Evolutionary conservation across 1,140 invertebrate species (phyloP), one percentile per base, ranked within the genome.

Genomic region (Gryon sp.): DNA sequence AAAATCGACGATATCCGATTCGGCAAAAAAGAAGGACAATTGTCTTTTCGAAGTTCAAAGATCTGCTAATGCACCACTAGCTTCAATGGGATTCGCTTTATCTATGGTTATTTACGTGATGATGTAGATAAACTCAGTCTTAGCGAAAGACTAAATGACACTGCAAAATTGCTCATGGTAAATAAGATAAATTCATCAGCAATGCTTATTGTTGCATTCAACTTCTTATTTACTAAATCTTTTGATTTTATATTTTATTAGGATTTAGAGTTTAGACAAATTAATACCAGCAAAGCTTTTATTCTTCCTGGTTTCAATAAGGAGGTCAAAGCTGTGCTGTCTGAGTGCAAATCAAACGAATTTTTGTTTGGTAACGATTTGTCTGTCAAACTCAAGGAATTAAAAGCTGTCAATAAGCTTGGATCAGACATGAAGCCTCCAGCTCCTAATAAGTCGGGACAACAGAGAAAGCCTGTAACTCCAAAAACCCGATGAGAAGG

Each of bases 341-440:
- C 50, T 11, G 32, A 60, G 0, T 60, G 20, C 15, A 50, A 53
- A 30, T 50, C 60, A 2, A 63, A 80, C 14, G 18, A 15, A 9
- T 63, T 70, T 14, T 26, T 80, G n/a, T 80, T 77, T 38, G 69
- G 69, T 1, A 48, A 62, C 14, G 32, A 70, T 14, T 19, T 80
- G 9, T 9, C 52, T 2, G 34, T 55, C 9, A 78, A 32, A 20
- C 45, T 80, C 4, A 77, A 77, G 34, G 50, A 75, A 48, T n/a
- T 41, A 2, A 50, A 62, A 36, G 45, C 74, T n/a, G 16, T 80
- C 15, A 45, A 43, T 0, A 74, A 75, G 46, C 6, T 53, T 8
- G 19, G 5, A 8, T 18, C 32, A 1, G 20, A 53, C 3, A 60
- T 76, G 0, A 79, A 72, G 26, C 38, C 14, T 3, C n/a, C 46